These are phyloP conservation scores for Drosophila chauvacae DNA, from an alignment of 1,140 invertebrate genomes.

Conservation along the genomic window DNA sequence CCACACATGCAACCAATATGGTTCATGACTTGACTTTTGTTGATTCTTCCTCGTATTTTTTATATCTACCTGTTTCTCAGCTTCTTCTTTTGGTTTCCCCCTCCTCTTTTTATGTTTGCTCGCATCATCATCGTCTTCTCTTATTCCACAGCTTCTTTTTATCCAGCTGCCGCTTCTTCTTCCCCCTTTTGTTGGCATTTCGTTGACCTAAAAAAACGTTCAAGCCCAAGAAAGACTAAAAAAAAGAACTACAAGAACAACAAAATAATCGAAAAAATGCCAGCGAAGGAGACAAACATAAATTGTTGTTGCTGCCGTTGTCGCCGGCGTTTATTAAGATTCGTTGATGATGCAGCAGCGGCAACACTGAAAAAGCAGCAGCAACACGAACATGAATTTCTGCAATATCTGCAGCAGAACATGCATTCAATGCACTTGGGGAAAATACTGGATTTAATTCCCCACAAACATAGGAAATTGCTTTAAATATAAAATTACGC, in stretches of 20 bases:
- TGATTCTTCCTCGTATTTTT: conserved; percentile 33
- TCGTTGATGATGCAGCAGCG: conserved; percentile 54
- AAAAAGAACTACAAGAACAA: conserved; percentile 36
- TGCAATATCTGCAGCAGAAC: conserved; percentile 10
- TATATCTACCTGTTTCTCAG: conserved; percentile 55
- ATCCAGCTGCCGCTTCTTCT: conserved; percentile 44
- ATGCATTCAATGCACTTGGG: not conserved
- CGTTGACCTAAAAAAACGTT: conserved; percentile 82
- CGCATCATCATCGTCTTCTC: conserved; percentile 67
- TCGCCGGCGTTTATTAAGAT: conserved; percentile 67
- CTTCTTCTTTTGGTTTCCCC: not conserved
- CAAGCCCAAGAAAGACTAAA: conserved; percentile 64
- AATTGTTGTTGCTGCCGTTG: conserved; percentile 66
- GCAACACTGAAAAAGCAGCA: conserved; percentile 27
- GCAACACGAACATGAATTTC: conserved; percentile 19
- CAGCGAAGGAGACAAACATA: conserved; percentile 50
- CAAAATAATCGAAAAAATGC: conserved; percentile 38
- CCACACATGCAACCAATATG: conserved; percentile 50
- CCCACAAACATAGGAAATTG: no score
- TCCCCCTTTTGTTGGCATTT: conserved; percentile 65
- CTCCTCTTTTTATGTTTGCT: conserved; percentile 61
- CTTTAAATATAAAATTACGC: no score
- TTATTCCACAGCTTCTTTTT: conserved; percentile 27
- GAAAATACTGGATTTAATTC: not conserved
- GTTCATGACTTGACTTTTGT: conserved; percentile 66